Base-by-base conservation (phyloP, 2,113 vertebrate species). In the Serinus canaria region DNA sequence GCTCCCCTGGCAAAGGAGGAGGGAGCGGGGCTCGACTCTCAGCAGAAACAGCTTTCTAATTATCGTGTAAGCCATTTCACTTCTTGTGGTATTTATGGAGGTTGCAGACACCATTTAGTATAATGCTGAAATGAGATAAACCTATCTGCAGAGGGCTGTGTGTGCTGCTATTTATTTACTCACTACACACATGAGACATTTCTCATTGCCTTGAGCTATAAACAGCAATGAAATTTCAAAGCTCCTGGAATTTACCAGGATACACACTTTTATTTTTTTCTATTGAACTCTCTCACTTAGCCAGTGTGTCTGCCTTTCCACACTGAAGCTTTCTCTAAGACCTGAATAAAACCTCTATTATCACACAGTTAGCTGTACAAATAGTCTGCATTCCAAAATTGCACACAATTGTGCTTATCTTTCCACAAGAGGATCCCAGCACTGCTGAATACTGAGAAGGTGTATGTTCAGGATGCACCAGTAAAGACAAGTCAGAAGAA, bases 41-140 rank as follows among this genome's bases (percentile, higher is more conserved):
- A 39, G 90, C 66, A 96, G 89, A 96, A 95, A 87, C 67, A 96
- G 87, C 68, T 43, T 81, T 92, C 90, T 86, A 94, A 95, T 91
- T 90, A 95, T 87, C 83, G 0, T 76, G 83, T 55, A 52, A 94
- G 43, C 80, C 77, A 91, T 92, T 95, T 85, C 77, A 55, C 68
- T 94, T 95, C 47, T 90, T 87, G 59, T 82, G 70, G 33, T 81
- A 93, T 95, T 96, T 96, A 93, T 88, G 63, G 82, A 92, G 68
- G 55, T 52, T 87, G 35, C 69, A 97, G 83, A 82, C 53, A 89
- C 47, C 68, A 91, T 83, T 74, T 39, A 75, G 83, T 53, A 91
- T 46, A 68, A 75, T 92, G 80, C 30, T 92, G 23, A 62, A 89
- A 47, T 43, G 83, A 96, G 85, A 95, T 86, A 96, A 96, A 94